Evolutionary conservation across 2,888 invertebrate genomes (phyloP), one percentile per base, ranked within the genome.

Genomic region (Uropetala carovei): DNA sequence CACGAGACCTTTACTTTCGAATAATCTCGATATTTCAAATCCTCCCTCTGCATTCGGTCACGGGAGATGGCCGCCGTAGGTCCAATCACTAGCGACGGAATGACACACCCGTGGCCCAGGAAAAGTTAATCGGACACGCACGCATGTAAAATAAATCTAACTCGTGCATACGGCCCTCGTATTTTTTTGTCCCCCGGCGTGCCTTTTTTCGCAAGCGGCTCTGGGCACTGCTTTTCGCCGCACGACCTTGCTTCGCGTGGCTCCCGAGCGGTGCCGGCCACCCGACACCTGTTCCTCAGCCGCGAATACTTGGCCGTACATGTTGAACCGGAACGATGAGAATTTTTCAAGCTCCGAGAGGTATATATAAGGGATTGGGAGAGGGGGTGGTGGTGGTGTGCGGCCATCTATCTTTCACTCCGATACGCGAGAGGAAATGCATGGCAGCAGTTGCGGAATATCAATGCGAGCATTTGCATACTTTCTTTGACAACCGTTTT

Each of bases 321-420:
- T 11, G 83, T 56, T 83, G 83, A 83, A 83, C n/a, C 86, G 59
- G 30, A 89, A 30, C 43, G 56, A 89, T 89, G 43, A 89, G 89
- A 60, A 56, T 89, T 89, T 18, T 64, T 64, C 43, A 27, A 18
- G 43, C 13, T 0, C n/a, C 11, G 14, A 22, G 14, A 9, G 86
- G 27, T n/a, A n/a, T n/a, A n/a, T n/a, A n/a, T n/a, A n/a, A n/a
- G n/a, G n/a, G n/a, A n/a, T 43, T 43, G 1, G 43, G 43, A 5
- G 43, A 22, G 60, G 7, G 16, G 27, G 30, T 10, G 18, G 89
- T 43, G 43, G 3, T 43, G 43, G 8, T n/a, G 59, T 22, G 64
- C 43, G 10, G n/a, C 89, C 68, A 56, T 43, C 64, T 43, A 64
- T 89, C n/a, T 60, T 18, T 9, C 89, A 30, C 27, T 14, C 18